Percentiles rank a stretch among this genome's conserved stretches.
Conservation (phyloP, 2,113 vertebrate genomes). For the Malurus cyaneus region DNA sequence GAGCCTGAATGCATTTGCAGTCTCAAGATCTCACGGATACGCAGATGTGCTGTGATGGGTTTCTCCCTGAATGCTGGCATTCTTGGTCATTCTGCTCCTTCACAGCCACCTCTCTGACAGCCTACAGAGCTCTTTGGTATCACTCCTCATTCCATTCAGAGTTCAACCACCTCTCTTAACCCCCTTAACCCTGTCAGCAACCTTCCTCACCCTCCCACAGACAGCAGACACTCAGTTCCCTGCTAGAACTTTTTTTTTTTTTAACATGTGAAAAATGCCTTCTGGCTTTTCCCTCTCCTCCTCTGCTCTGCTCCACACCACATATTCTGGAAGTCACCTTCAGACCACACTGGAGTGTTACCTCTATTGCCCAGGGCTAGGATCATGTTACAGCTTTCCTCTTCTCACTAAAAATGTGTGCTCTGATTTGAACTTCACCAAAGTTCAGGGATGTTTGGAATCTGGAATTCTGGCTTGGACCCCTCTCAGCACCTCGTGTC, state of each 20-base stretch:
- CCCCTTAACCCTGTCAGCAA: conserved; percentile 25
- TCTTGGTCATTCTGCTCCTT: not conserved
- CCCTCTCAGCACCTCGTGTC: not conserved
- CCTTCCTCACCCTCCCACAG: not conserved
- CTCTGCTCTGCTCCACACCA: not conserved
- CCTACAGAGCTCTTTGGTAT: not conserved
- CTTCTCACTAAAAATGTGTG: conserved; percentile 42
- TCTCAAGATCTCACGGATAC: not conserved
- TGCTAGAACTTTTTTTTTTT: not conserved
- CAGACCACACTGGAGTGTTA: conserved; percentile 50
- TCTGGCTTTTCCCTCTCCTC: not conserved
- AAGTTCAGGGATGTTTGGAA: conserved; percentile 66
- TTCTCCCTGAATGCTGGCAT: not conserved
- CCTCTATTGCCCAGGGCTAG: conserved; percentile 48
- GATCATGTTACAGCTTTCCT: conserved; percentile 54
- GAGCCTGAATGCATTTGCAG: not conserved
- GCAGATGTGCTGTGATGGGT: not conserved
- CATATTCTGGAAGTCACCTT: conserved; percentile 62
- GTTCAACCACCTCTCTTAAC: not conserved
- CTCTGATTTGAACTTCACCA: conserved; percentile 64
- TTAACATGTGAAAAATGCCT: not conserved
- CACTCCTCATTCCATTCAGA: conserved; percentile 21
- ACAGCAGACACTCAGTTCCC: not conserved
- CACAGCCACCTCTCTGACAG: not conserved
- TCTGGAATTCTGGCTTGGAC: conserved; percentile 37